Base-by-base conservation (phyloP, 2,888 invertebrate species). In the Macroteleia sp. region DNA sequence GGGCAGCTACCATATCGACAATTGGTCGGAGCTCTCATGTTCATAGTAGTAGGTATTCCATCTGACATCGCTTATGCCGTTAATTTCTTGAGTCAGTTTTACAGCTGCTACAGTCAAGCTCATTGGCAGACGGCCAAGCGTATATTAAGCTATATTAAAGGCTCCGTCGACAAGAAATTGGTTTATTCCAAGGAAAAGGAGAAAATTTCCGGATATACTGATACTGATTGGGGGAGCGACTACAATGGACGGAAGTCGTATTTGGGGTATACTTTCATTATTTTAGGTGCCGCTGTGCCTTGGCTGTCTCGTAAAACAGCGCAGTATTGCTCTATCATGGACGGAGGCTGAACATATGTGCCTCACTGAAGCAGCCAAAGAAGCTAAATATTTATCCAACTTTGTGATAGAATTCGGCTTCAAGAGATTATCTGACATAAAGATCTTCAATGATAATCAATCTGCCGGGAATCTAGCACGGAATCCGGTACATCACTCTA, bases 291-390 rank as follows among this genome's bases (percentile, higher is more conserved):
- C 2, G 30, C 5, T 10, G 10, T 30, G 2, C 9, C 30, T 2
- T 30, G 30, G 10, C 9, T 25, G 6, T 25, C 25, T 3, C 25
- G 25, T 25, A 3, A n/a, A 25, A 6, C 25, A 25, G 25, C 25
- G 25, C 4, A 25, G 4, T 5, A 6, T 25, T 25, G 25, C 25
- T 5, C 25, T 25, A n/a, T 57, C 32, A 0, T 39, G 12, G 2
- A 57, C 57, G 1, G 42, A 57, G 14, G 30, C 57, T 1, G 32
- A 57, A 12, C 42, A 42, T n/a, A 1, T 42, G 8, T 19, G 16
- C 1, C 16, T 56, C 2, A 12, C 42, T 3, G 6, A 14, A 1
- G 42, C 30, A 8, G 17, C 16, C 1, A 57, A 57, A 14, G 32
- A 57, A 19, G 25, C 57, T 1, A 25, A 41, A 0, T 12, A 56